Conservation (phyloP, 2,888 invertebrate species). For the Dynastes tityus region DNA sequence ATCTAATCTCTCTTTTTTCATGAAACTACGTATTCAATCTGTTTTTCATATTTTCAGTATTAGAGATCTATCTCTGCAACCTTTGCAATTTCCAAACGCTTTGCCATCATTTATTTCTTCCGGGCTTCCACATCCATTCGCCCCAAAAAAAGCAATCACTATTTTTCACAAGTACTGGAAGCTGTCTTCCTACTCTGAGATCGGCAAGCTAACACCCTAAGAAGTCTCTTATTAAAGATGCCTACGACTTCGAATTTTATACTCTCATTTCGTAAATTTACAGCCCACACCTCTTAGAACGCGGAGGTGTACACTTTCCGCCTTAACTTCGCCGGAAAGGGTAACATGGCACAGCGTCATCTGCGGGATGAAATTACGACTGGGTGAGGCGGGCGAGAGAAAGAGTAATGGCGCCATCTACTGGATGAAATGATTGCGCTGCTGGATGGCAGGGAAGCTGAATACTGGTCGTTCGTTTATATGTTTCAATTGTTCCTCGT, state of each 20-base stretch:
- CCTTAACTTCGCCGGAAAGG: conserved; percentile 1
- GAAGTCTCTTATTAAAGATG: conserved; percentile 30
- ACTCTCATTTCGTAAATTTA: conserved; percentile 33
- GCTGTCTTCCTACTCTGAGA: background rate
- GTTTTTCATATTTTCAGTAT: background rate
- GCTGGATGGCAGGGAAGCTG: background rate
- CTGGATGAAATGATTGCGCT: conserved; percentile 19
- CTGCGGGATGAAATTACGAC: conserved; percentile 22
- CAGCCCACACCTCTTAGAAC: conserved; percentile 18
- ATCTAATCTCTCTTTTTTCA: background rate
- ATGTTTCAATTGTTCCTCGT: conserved; percentile 38
- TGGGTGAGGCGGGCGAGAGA: background rate
- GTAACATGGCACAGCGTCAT: conserved; percentile 18
- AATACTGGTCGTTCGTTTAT: background rate
- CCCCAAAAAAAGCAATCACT: conserved; percentile 22
- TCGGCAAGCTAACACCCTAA: background rate
- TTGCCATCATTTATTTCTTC: conserved; percentile 18
- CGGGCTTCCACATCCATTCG: background rate
- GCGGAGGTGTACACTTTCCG: conserved; percentile 19
- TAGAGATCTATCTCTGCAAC: conserved; percentile 12
- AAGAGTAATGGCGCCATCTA: conserved; percentile 39
- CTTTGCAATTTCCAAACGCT: background rate
- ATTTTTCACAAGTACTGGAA: conserved; percentile 25
- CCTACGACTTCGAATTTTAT: conserved; percentile 36
- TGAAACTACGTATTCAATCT: background rate